phyloP scores from a whole-genome alignment of 2,113 vertebrate genomes.

The Macaca fascicularis region DNA sequence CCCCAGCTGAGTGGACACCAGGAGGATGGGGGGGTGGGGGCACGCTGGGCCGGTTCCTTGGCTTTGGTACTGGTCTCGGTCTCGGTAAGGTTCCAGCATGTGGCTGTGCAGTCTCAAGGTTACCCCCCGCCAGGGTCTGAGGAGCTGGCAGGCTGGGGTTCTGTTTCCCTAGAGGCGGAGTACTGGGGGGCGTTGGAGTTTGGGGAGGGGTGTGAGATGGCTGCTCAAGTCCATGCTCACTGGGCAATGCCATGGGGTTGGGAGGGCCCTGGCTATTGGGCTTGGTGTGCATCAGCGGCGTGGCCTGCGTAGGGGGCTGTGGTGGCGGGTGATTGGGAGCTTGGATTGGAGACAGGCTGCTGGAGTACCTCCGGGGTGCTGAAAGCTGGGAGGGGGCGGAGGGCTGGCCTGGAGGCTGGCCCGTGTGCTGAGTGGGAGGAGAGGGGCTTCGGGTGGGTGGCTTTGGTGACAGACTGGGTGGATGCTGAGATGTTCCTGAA shows the following conservation, averaged over 20 bases:
- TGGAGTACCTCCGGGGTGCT: constrained; percentile 89
- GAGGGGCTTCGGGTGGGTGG: constrained; percentile 84
- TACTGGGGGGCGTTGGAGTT: constrained; percentile 93
- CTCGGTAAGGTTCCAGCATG: constrained; percentile 90
- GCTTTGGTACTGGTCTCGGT: constrained; percentile 93
- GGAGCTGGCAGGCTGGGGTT: neutral
- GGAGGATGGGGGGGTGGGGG: constrained; percentile 94
- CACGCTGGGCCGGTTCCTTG: constrained; percentile 92
- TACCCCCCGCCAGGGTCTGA: neutral
- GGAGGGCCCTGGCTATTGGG: constrained; percentile 54
- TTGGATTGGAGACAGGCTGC: constrained; percentile 91
- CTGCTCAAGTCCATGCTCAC: constrained; percentile 84
- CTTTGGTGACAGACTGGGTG: constrained; percentile 87
- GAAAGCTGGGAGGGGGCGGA: constrained; percentile 78
- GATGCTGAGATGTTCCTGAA: constrained; percentile 82
- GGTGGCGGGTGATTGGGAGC: constrained; percentile 96
- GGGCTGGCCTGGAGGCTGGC: constrained; percentile 74
- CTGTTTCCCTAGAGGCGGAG: constrained; percentile 88
- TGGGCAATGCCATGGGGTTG: neutral
- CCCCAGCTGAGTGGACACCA: constrained; percentile 66
- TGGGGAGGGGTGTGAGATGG: constrained; percentile 85
- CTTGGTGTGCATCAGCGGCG: constrained; percentile 78
- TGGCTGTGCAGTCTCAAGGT: constrained; percentile 81
- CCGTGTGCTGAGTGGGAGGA: constrained; percentile 82
- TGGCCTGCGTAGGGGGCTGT: constrained; percentile 90